Evolutionary conservation across 2,797 vertebrate genomes (phyloP).

Genomic region (Melopsittacus undulatus): DNA sequence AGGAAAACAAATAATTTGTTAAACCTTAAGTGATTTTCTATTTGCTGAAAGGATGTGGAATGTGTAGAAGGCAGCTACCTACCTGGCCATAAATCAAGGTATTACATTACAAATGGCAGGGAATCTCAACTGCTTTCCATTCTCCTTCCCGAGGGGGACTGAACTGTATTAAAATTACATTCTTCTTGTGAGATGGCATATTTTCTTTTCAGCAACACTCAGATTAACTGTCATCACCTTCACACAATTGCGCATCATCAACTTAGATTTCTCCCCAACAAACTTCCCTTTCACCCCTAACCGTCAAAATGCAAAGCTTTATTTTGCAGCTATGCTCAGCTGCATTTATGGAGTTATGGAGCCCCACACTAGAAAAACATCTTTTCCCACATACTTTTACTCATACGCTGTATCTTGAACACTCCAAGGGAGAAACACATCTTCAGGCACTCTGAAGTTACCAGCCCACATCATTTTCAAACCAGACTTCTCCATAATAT

Average conservation of each 20-base stretch:
- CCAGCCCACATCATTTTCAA: background rate
- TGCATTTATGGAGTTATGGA: background rate
- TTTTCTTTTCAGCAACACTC: background rate
- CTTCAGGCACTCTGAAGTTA: background rate
- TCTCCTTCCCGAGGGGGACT: background rate
- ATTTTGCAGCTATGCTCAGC: background rate
- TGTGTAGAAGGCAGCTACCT: background rate
- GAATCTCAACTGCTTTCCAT: background rate
- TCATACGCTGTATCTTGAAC: background rate
- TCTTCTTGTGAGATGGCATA: background rate
- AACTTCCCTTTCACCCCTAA: background rate
- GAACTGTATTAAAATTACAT: background rate
- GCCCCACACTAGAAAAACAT: background rate
- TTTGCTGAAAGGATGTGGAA: background rate
- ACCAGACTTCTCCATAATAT: background rate
- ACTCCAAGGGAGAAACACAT: background rate
- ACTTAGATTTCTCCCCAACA: background rate
- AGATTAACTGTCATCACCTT: background rate
- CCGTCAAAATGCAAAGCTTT: background rate
- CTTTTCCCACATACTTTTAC: background rate
- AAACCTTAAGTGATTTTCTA: background rate
- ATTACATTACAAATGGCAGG: background rate
- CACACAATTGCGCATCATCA: rapidly evolving
- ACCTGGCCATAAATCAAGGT: background rate
- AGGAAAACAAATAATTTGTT: background rate